These are phyloP conservation scores for Dendronephthya gigantea DNA, from an alignment of 64 coral and sea anemone species.

Conservation along the genomic window DNA sequence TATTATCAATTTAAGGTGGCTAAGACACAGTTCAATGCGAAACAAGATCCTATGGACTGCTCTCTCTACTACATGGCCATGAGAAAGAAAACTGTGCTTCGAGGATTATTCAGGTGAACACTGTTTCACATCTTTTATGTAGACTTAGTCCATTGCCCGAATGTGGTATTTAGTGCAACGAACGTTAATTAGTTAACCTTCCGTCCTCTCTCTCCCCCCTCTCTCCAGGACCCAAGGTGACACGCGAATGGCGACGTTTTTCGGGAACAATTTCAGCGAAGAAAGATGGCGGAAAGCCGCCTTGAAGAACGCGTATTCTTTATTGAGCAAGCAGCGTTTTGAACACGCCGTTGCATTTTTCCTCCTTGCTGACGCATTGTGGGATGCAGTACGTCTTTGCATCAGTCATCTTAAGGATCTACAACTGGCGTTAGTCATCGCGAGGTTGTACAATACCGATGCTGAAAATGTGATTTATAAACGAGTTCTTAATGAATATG, in stretches of 20 bases:
- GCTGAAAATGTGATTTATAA: constrained; percentile 36
- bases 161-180: not conserved
- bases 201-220: not conserved
- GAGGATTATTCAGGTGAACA: constrained; percentile 81
- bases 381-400: constrained; percentile 93
- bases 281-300: constrained; percentile 97
- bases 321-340: constrained; percentile 92
- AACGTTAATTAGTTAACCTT: not conserved
- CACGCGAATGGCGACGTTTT: constrained; percentile 82
- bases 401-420: constrained; percentile 70
- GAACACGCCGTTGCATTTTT: constrained; percentile 97
- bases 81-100: constrained; percentile 97
- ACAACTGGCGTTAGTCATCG: constrained; percentile 80
- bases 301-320: constrained; percentile 83
- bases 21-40: constrained; percentile 75
- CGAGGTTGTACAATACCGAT: constrained; percentile 61
- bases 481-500: constrained; percentile 58
- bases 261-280: constrained; percentile 64
- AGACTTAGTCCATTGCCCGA: not conserved
- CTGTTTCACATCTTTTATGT: not conserved
- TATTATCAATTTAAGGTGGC: constrained; percentile 41
- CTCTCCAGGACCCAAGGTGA: constrained; percentile 68
- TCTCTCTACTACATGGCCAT: constrained; percentile 83
- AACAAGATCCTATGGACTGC: constrained; percentile 92
- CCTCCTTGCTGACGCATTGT: constrained; percentile 77